Conservation (phyloP, 2,113 vertebrate species). For the Antechinus flavipes region DNA sequence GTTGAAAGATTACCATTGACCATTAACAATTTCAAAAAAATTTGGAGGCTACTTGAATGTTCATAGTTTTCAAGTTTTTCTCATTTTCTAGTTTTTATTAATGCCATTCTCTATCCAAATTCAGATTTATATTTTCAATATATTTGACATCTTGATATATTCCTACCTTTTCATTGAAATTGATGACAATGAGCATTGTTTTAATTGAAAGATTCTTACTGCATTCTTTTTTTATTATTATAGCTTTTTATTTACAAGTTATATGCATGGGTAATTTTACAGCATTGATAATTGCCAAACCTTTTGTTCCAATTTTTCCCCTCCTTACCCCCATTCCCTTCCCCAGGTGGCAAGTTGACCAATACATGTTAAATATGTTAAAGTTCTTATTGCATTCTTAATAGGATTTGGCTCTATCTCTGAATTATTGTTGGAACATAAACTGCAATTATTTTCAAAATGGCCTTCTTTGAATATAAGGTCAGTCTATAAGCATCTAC, state of each 20-base stretch:
- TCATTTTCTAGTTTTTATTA: neutral
- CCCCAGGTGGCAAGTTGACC: too few relatives aligned
- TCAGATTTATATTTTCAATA: neutral
- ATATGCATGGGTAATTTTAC: too few relatives aligned
- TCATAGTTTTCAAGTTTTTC: neutral
- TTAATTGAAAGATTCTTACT: neutral
- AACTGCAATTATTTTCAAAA: neutral
- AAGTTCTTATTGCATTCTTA: neutral
- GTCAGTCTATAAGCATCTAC: neutral
- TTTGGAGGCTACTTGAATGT: neutral
- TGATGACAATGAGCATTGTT: neutral
- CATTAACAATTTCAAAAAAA: neutral
- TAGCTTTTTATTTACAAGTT: too few relatives aligned
- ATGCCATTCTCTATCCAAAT: neutral
- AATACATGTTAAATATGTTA: too few relatives aligned
- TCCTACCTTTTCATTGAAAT: neutral
- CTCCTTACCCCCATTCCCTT: too few relatives aligned
- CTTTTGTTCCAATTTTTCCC: too few relatives aligned
- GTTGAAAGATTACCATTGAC: neutral
- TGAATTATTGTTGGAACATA: neutral
- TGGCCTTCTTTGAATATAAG: neutral
- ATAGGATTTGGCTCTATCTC: neutral
- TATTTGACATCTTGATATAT: neutral
- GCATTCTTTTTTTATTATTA: neutral
- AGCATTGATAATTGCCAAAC: too few relatives aligned